Evolutionary conservation across 2,113 vertebrate genomes (phyloP).

Genomic region (Rhizomys pruinosus): DNA sequence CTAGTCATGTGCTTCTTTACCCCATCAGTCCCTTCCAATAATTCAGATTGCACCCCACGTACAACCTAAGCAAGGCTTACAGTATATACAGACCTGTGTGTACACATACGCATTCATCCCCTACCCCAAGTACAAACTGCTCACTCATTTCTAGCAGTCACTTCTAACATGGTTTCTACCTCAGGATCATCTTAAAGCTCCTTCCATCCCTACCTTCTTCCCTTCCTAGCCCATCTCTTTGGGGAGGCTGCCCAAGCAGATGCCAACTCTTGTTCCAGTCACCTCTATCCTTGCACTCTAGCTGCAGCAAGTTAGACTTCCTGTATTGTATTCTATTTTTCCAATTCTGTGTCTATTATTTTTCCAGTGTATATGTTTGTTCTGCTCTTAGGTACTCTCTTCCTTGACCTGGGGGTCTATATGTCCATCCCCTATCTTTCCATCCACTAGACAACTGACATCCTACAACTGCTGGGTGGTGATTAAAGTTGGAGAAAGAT

Average conservation of each 20-base stretch:
- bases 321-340: constrained; percentile 50
- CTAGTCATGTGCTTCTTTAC: background rate
- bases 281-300: background rate
- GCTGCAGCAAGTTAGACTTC: background rate
- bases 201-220: background rate
- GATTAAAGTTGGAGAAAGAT: constrained; percentile 26
- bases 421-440: background rate
- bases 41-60: background rate
- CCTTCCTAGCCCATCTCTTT: background rate
- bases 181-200: background rate
- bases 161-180: background rate
- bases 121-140: background rate
- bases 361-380: background rate
- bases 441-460: background rate
- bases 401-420: background rate
- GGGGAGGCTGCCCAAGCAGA: background rate
- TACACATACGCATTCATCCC: too few species aligned
- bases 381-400: background rate
- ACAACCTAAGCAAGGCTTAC: background rate
- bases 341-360: background rate
- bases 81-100: fast-evolving
- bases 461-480: background rate
- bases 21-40: background rate
- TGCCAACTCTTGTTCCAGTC: background rate
- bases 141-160: background rate